A percentile compares a stretch with the other conserved stretches of the same genome.
Evolutionary conservation across 1,140 invertebrate genomes (phyloP).

Genomic region (Solenopsis invicta): DNA sequence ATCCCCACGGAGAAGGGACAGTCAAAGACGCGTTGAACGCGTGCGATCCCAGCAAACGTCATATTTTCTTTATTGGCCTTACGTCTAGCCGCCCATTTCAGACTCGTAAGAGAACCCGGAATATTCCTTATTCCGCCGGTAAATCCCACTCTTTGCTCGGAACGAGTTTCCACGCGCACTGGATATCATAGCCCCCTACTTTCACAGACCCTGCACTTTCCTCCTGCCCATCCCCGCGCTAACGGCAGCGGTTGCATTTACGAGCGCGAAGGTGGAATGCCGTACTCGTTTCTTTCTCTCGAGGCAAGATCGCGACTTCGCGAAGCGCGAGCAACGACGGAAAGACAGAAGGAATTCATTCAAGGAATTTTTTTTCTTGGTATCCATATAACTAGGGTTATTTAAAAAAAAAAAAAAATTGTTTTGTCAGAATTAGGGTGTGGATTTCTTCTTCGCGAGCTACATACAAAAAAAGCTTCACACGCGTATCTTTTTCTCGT

Average conservation of each 20-base stretch:
- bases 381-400: not conserved
- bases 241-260: conserved; percentile 57
- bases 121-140: conserved; percentile 68
- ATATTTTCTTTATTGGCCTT: conserved; percentile 59
- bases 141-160: conserved; percentile 58
- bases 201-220: conserved; percentile 37
- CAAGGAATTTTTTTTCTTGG: not conserved
- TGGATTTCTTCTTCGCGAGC: not conserved
- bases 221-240: conserved; percentile 3
- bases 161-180: conserved; percentile 43
- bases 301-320: conserved; percentile 1
- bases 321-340: not conserved
- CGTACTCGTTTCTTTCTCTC: conserved; percentile 30
- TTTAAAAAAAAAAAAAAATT: not conserved
- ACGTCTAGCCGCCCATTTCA: conserved; percentile 53
- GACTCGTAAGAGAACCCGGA: conserved; percentile 36
- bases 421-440: not conserved
- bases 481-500: not conserved
- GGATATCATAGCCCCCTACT: conserved; percentile 30
- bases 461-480: not conserved
- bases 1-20: not conserved
- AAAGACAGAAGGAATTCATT: not conserved
- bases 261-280: conserved; percentile 25
- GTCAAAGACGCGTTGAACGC: conserved; percentile 16
- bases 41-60: conserved; percentile 9